Evolutionary conservation across 2,888 invertebrate genomes (phyloP), one percentile per base, ranked within the genome.

Genomic region (Plemyria rubiginata): DNA sequence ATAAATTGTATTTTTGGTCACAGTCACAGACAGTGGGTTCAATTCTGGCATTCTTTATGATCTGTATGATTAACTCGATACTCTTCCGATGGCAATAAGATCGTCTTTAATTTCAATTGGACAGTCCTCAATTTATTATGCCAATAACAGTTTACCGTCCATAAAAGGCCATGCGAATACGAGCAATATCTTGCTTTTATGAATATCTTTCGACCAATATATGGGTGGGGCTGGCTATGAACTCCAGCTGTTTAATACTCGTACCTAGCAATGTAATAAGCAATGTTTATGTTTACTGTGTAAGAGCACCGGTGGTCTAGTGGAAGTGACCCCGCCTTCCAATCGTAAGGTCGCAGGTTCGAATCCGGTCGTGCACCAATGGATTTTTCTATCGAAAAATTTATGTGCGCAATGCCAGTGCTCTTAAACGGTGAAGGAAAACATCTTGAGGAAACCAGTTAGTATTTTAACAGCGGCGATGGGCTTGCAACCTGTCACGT

Each of bases 241-340:
- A 78, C 60, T 77, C 82, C 84, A 81, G 80, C 85, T 83, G 85
- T 69, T 82, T 80, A 71, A 81, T 76, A 64, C 57, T 45, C 16
- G 56, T 62, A 65, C 52, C 78, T 68, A 65, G 53, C 78, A 70
- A 74, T 71, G 72, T 72, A 77, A 79, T 77, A 72, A 74, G 69
- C 69, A 63, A 61, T 62, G 52, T 76, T 77, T n/a, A n/a, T n/a
- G n/a, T n/a, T n/a, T n/a, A n/a, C n/a, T n/a, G n/a, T n/a, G n/a
- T n/a, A n/a, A n/a, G n/a, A n/a, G n/a, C n/a, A n/a, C n/a, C n/a
- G n/a, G n/a, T n/a, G n/a, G n/a, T n/a, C n/a, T n/a, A n/a, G n/a
- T n/a, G n/a, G n/a, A n/a, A n/a, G n/a, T n/a, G n/a, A n/a, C n/a
- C n/a, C n/a, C n/a, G n/a, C n/a, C n/a, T n/a, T n/a, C n/a, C n/a